Percentiles rank a stretch among this genome's conserved stretches.
These are phyloP conservation scores for Planiliza haematocheilus DNA, from an alignment of 2,113 vertebrate genomes.

Conservation along the genomic window DNA sequence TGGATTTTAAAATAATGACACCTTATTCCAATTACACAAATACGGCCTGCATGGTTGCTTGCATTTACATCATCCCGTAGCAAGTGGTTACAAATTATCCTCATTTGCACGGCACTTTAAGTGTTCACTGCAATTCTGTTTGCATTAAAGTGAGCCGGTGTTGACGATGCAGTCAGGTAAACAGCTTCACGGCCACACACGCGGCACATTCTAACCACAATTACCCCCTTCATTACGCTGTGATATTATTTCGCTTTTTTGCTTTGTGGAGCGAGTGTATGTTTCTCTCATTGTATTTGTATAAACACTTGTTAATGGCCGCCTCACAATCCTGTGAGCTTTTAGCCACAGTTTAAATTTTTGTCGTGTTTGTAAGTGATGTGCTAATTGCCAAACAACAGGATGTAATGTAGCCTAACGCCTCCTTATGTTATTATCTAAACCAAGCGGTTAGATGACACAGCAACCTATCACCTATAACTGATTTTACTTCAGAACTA, in stretches of 20 bases:
- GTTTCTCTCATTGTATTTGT: constrained; percentile 38
- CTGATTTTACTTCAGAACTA: constrained; percentile 1
- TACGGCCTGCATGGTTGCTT: constrained; percentile 15
- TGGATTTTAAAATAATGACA: constrained; percentile 21
- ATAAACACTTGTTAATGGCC: constrained; percentile 45
- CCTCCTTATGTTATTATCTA: constrained; percentile 28
- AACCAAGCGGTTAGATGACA: constrained; percentile 19
- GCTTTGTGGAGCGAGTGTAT: constrained; percentile 27
- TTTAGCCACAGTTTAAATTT: constrained; percentile 24
- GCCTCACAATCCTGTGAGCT: neutral
- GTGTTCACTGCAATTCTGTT: constrained; percentile 44
- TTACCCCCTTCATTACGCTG: constrained; percentile 63
- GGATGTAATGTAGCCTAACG: constrained; percentile 23
- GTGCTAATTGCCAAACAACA: constrained; percentile 21
- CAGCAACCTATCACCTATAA: constrained; percentile 1
- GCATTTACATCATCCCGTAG: constrained; percentile 42
- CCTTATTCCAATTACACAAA: constrained; percentile 20
- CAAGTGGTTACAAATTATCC: constrained; percentile 53
- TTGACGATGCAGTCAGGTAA: constrained; percentile 59
- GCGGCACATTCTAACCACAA: constrained; percentile 59
- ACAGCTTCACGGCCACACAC: constrained; percentile 52
- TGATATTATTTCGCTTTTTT: constrained; percentile 46
- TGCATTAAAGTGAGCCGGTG: constrained; percentile 43
- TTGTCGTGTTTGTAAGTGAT: neutral
- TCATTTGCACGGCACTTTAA: constrained; percentile 55